phyloP scores from a whole-genome alignment of 2,888 invertebrate genomes.

The Platypus cylindrus region DNA sequence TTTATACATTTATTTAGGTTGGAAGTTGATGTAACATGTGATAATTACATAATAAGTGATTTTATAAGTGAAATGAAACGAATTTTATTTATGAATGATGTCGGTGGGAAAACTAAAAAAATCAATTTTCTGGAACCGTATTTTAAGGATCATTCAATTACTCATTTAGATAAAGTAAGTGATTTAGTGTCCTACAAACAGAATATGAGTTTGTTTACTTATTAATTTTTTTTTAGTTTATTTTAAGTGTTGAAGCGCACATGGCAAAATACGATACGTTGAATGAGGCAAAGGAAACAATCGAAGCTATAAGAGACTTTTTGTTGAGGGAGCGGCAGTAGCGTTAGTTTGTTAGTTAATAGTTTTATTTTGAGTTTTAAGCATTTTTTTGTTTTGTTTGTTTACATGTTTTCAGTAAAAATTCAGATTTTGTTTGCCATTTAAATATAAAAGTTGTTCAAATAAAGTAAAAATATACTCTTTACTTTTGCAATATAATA shows the following conservation, averaged over 20 bases:
- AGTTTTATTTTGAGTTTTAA: too few relatives aligned
- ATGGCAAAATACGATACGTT: slow-evolving; percentile 32
- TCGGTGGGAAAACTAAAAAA: slow-evolving; percentile 17
- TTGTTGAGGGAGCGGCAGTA: too few relatives aligned
- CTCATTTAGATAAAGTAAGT: slow-evolving; percentile 43
- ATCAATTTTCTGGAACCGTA: slow-evolving; percentile 35
- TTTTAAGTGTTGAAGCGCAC: slow-evolving; percentile 43
- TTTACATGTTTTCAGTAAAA: too few relatives aligned
- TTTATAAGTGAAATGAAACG: slow-evolving; percentile 33
- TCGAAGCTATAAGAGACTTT: slow-evolving; percentile 22
- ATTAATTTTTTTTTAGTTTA: slow-evolving; percentile 34
- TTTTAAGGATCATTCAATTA: slow-evolving; percentile 40
- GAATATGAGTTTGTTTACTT: not conserved
- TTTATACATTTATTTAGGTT: slow-evolving; percentile 22
- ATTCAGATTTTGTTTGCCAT: too few relatives aligned
- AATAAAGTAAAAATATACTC: too few relatives aligned
- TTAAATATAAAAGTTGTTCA: too few relatives aligned
- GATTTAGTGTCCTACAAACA: not conserved
- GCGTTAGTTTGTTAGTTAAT: too few relatives aligned
- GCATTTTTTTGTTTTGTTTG: too few relatives aligned
- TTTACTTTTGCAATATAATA: too few relatives aligned
- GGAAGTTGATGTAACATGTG: slow-evolving; percentile 36
- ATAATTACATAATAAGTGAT: slow-evolving; percentile 26
- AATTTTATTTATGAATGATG: slow-evolving; percentile 28
- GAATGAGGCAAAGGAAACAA: slow-evolving; percentile 28